phyloP scores from a whole-genome alignment of 92 coral and sea anemone species.

The Palythoa grandis region DNA sequence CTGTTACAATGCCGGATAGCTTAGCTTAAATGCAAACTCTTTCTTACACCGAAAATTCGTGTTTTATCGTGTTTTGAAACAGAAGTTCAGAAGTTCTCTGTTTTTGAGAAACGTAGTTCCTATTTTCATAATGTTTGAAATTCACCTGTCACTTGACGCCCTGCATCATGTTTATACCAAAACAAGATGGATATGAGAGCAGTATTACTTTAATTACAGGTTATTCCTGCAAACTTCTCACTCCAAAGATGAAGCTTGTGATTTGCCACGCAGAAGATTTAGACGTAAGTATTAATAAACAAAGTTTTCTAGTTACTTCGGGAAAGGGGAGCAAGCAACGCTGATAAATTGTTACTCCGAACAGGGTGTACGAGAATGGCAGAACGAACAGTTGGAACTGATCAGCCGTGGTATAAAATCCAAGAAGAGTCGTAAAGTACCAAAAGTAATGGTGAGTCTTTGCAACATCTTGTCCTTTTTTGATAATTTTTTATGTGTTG shows the following conservation, averaged over 20 bases:
- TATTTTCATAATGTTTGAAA: no score
- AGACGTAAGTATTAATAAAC: slow-evolving; percentile 75
- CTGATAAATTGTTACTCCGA: not conserved
- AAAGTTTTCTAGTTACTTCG: not conserved
- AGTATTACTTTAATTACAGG: slow-evolving; percentile 52
- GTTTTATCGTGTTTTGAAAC: no score
- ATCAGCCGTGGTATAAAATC: slow-evolving; percentile 61
- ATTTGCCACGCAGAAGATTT: slow-evolving; percentile 86
- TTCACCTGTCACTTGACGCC: no score
- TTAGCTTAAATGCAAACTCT: no score
- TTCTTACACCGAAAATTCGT: no score
- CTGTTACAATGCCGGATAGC: no score
- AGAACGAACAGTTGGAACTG: slow-evolving; percentile 79
- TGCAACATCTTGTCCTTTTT: not conserved
- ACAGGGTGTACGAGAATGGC: slow-evolving; percentile 96
- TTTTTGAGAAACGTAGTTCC: no score
- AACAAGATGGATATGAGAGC: not conserved
- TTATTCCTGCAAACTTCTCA: slow-evolving; percentile 91
- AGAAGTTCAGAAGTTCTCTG: no score
- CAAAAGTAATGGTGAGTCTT: slow-evolving; percentile 34
- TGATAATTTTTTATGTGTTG: not conserved
- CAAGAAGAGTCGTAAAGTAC: slow-evolving; percentile 40
- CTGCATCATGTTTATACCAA: not conserved
- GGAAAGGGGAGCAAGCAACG: not conserved
- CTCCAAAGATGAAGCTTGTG: slow-evolving; percentile 90